phyloP scores from a whole-genome alignment of 2,888 invertebrate genomes.

The Drosophila paramelanica region DNA sequence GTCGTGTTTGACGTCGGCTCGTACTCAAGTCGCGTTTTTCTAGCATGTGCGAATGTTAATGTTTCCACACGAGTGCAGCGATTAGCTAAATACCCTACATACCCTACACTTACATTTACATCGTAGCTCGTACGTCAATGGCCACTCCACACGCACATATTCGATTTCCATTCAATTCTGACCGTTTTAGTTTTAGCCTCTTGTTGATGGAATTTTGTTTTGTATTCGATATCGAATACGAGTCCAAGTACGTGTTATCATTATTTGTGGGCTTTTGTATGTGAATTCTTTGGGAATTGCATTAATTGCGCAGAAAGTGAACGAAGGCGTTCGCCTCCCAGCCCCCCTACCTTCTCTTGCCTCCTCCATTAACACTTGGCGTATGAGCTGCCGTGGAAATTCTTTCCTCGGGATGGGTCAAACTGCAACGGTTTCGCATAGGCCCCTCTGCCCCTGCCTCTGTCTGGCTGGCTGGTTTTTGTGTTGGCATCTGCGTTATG shows the following conservation, averaged over 20 bases:
- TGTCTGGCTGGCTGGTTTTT: constrained; percentile 26
- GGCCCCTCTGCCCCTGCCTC: constrained; percentile 32
- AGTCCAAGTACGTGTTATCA: constrained; percentile 22
- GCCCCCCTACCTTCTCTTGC: not conserved
- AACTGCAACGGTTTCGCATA: constrained; percentile 40
- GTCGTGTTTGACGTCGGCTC: constrained; percentile 15
- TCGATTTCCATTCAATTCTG: constrained; percentile 28
- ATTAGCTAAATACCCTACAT: constrained; percentile 48
- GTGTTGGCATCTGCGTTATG: constrained; percentile 75
- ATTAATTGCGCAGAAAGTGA: constrained; percentile 42
- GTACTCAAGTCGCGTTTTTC: constrained; percentile 50
- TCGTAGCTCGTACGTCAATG: constrained; percentile 46
- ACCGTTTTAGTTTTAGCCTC: constrained; percentile 6
- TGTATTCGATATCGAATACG: constrained; percentile 32
- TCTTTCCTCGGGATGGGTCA: constrained; percentile 9
- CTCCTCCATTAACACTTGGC: constrained; percentile 16
- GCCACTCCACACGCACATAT: constrained; percentile 54
- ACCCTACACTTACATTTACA: not conserved
- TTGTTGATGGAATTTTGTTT: constrained; percentile 3
- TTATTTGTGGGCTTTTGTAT: constrained; percentile 25
- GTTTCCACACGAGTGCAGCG: constrained; percentile 47
- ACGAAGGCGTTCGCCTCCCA: not conserved
- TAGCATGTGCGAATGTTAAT: constrained; percentile 57
- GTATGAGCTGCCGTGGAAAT: constrained; percentile 11
- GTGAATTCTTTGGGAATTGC: constrained; percentile 19